Conservation (phyloP, 2,888 invertebrate species). For the Ophioninae sp. region DNA sequence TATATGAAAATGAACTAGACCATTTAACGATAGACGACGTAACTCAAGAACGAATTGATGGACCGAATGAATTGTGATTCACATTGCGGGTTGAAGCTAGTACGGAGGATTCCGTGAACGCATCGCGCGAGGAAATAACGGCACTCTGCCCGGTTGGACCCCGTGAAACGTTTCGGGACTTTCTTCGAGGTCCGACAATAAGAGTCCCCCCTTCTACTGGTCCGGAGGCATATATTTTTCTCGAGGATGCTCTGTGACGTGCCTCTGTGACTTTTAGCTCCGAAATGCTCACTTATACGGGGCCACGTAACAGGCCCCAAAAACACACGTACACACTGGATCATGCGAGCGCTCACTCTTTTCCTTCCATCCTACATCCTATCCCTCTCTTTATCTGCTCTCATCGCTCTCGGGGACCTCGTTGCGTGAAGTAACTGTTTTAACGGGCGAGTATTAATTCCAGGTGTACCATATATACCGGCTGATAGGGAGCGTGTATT, state of each 20-base stretch:
- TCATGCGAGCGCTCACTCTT: constrained; percentile 41
- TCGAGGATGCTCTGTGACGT: constrained; percentile 43
- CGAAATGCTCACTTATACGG: constrained; percentile 30
- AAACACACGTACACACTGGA: constrained; percentile 25
- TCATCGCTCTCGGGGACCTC: constrained; percentile 12
- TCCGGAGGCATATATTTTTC: constrained; percentile 23
- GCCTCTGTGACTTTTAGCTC: constrained; percentile 40
- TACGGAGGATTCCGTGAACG: constrained; percentile 39
- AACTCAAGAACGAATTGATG: neutral
- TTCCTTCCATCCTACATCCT: constrained; percentile 20
- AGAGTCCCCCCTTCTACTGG: neutral
- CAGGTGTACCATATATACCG: neutral
- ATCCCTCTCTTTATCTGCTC: constrained; percentile 1
- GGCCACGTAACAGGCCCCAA: neutral
- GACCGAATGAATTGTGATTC: constrained; percentile 11
- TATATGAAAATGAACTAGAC: neutral
- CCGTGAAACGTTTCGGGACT: constrained; percentile 52
- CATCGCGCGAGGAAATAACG: constrained; percentile 52
- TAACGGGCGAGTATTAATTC: constrained; percentile 57
- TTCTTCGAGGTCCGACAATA: constrained; percentile 41
- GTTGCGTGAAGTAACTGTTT: constrained; percentile 65
- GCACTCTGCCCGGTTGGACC: constrained; percentile 46
- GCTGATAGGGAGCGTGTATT: constrained; percentile 13
- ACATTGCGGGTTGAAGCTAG: neutral
- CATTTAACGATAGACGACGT: neutral